Conservation (phyloP, 2,888 invertebrate genomes). For the Steinernema carpocapsae region DNA sequence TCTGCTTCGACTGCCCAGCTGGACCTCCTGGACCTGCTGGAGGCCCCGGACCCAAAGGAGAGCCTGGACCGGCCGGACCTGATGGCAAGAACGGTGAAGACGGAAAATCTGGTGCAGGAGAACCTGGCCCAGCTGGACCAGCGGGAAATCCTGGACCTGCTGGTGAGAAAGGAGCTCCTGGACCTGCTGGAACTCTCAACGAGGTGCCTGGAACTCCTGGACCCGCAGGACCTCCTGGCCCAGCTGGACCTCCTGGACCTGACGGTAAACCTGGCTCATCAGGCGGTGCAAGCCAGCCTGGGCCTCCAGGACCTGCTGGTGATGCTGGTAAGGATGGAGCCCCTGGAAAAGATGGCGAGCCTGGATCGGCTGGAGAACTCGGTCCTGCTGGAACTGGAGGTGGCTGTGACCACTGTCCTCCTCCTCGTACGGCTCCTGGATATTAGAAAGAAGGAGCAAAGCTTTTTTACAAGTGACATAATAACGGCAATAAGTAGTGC, state of each 20-base stretch:
- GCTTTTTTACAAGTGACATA: not conserved
- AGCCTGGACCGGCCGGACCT: not conserved
- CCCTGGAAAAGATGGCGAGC: slow-evolving; percentile 23
- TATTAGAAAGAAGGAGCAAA: not conserved
- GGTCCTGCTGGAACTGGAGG: slow-evolving; percentile 5
- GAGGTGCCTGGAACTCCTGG: not conserved
- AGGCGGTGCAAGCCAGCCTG: slow-evolving; percentile 8
- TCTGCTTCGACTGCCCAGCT: slow-evolving; percentile 23
- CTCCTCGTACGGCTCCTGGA: slow-evolving; percentile 31
- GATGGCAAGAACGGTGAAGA: slow-evolving; percentile 28
- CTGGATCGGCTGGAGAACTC: not conserved
- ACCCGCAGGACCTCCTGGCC: slow-evolving; percentile 19
- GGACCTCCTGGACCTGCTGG: slow-evolving; percentile 23
- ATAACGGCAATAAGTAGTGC: not conserved
- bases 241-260: slow-evolving; percentile 20
- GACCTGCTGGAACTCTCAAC: not conserved
- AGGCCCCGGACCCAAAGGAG: slow-evolving; percentile 6
- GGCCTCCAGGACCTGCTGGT: slow-evolving; percentile 19
- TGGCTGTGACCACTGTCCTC: slow-evolving; percentile 32
- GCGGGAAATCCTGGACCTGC: not conserved
- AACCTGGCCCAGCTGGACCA: not conserved
- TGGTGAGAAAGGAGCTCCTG: slow-evolving; percentile 2
- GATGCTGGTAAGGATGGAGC: slow-evolving; percentile 27
- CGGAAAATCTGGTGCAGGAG: not conserved
- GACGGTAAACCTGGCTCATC: slow-evolving; percentile 15